These are phyloP conservation scores for Crax fasciolata DNA, from an alignment of 2,797 vertebrate genomes.

Conservation along the genomic window DNA sequence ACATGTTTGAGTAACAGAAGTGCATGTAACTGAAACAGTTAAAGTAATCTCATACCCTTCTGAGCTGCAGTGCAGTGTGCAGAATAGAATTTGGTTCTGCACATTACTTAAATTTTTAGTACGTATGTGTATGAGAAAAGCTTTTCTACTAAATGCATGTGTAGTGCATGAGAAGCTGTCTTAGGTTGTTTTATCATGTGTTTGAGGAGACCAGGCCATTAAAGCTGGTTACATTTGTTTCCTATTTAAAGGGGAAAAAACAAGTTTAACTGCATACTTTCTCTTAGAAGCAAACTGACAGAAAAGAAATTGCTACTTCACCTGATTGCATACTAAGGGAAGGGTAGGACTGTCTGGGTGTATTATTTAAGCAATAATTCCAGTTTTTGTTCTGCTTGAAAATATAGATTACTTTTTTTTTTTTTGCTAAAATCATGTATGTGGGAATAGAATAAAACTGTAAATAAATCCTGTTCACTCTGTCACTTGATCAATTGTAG, in stretches of 20 bases:
- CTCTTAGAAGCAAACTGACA: not conserved
- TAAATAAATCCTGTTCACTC: not conserved
- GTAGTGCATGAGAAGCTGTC: not conserved
- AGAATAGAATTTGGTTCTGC: not conserved
- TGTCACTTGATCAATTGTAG: not conserved
- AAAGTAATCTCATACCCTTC: not conserved
- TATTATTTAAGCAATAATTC: not conserved
- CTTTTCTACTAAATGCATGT: not conserved
- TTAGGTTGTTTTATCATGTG: not conserved
- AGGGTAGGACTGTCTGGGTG: not conserved
- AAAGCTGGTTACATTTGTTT: not conserved
- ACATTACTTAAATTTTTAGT: not conserved
- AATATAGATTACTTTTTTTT: not conserved
- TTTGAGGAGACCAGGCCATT: not conserved
- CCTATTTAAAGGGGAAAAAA: not conserved
- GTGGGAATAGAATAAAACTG: not conserved
- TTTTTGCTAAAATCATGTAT: not conserved
- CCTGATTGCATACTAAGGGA: not conserved
- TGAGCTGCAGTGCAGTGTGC: not conserved
- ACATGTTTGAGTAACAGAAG: not conserved
- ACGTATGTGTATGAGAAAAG: not conserved
- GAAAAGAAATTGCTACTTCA: not conserved
- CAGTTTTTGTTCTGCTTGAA: not conserved
- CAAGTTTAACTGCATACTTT: not conserved
- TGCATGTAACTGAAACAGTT: not conserved